Percentiles rank a stretch among this genome's conserved stretches.
Evolutionary conservation across 2,888 invertebrate genomes (phyloP).

Genomic region (Cosmia trapezina): DNA sequence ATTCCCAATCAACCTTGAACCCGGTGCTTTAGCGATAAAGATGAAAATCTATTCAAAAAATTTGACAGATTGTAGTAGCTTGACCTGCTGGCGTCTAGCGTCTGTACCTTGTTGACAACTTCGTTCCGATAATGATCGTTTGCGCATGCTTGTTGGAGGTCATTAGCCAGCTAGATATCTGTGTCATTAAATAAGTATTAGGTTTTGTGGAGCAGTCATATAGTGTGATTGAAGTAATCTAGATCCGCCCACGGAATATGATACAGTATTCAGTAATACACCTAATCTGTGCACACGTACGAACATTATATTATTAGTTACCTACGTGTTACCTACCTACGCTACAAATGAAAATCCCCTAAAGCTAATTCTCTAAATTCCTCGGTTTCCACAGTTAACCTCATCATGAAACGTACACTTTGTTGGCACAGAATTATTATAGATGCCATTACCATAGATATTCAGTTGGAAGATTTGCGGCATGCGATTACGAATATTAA

Average conservation of each 20-base stretch:
- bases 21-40: too few relatives aligned
- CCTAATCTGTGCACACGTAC: conserved; percentile 25
- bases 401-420: conserved; percentile 46
- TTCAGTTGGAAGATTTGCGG: conserved; percentile 52
- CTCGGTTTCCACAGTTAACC: conserved; percentile 29
- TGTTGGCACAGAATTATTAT: conserved; percentile 51
- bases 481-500: conserved; percentile 60
- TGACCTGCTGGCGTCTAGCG: too few relatives aligned
- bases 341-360: conserved; percentile 32
- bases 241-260: conserved; percentile 57
- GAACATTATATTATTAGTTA: conserved; percentile 18
- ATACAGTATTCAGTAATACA: conserved; percentile 32
- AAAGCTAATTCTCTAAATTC: conserved; percentile 44
- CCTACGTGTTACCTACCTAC: conserved; percentile 19
- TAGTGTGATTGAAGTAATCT: conserved; percentile 41
- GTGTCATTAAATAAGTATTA: conserved; percentile 57
- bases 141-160: conserved; percentile 36
- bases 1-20: too few relatives aligned
- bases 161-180: conserved; percentile 51
- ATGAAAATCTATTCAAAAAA: too few relatives aligned
- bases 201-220: conserved; percentile 40
- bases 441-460: conserved; percentile 58
- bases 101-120: conserved; percentile 59
- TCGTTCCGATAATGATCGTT: conserved; percentile 55
- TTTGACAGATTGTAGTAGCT: too few relatives aligned